Evolutionary conservation across 2,113 vertebrate species (phyloP).

Genomic region (Platycercus adscitus): DNA sequence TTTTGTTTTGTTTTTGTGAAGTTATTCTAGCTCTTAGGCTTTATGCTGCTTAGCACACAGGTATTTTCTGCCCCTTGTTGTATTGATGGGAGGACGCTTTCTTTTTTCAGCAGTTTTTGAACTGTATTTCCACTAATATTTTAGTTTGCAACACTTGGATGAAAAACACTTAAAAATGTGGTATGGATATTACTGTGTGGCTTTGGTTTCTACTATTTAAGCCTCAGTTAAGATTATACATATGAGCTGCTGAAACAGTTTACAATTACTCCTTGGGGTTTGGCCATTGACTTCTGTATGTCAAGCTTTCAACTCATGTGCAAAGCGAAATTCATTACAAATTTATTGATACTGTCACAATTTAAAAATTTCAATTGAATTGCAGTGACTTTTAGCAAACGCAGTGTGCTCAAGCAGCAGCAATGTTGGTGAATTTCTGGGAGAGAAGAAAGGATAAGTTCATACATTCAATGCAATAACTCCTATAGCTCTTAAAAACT

Average conservation of each 20-base stretch:
- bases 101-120: not conserved
- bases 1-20: not conserved
- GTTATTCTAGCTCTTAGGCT: not conserved
- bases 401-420: not conserved
- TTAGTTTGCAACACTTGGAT: not conserved
- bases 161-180: not conserved
- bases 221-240: not conserved
- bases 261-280: not conserved
- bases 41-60: not conserved
- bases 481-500: not conserved
- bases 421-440: not conserved
- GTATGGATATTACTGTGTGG: not conserved
- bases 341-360: not conserved
- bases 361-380: not conserved
- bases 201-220: conserved; percentile 4
- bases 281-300: not conserved
- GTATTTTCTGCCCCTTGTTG: not conserved
- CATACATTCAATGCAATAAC: not conserved
- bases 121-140: not conserved
- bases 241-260: not conserved
- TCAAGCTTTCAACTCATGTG: not conserved
- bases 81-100: not conserved
- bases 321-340: not conserved
- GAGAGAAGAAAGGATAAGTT: not conserved
- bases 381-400: not conserved